Evolutionary conservation across 2,797 vertebrate species (phyloP), one percentile per base, ranked within the genome.

Genomic region (Columba guinea): DNA sequence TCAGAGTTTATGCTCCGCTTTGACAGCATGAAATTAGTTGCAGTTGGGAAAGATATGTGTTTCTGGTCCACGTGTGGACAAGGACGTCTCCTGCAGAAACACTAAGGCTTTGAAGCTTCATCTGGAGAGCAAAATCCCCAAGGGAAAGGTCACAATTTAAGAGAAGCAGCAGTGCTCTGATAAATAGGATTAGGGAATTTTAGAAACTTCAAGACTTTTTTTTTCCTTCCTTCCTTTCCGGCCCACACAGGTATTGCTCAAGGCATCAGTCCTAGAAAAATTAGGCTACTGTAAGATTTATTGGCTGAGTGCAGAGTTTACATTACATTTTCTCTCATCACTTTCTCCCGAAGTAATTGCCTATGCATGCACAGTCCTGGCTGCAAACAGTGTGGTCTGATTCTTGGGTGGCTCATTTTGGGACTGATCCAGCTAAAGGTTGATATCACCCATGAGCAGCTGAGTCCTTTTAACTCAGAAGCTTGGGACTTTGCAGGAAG

Each of bases 281-380:
- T 96, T 96, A 97, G 94, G 95, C 94, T 96, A 97, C 95, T 95
- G 95, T 94, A 96, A 96, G 95, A 97, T 96, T 91, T 97, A 97
- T 97, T 96, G 95, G 91, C 95, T 96, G 87, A 97, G 80, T 84
- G 91, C 80, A 94, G 93, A 94, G 93, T 96, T 97, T 96, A 94
- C 87, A 94, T 96, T 97, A 95, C 91, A 89, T 97, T 97, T 96
- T 94, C 93, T 95, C 94, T 95, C 94, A 96, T 96, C 96, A 96
- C 96, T 97, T 96, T 95, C 88, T 91, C 96, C 69, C 35, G 35
- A 60, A 84, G 78, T 96, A 96, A 95, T 95, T 96, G 93, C 90
- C 92, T 95, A 92, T 96, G 92, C 94, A 95, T 95, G 95, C 90
- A 93, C 75, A 85, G 92, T 94, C 93, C 84, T 96, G 90, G 95